These are phyloP conservation scores for Natrix natrix DNA, from an alignment of 2,797 vertebrate genomes.

Conservation along the genomic window DNA sequence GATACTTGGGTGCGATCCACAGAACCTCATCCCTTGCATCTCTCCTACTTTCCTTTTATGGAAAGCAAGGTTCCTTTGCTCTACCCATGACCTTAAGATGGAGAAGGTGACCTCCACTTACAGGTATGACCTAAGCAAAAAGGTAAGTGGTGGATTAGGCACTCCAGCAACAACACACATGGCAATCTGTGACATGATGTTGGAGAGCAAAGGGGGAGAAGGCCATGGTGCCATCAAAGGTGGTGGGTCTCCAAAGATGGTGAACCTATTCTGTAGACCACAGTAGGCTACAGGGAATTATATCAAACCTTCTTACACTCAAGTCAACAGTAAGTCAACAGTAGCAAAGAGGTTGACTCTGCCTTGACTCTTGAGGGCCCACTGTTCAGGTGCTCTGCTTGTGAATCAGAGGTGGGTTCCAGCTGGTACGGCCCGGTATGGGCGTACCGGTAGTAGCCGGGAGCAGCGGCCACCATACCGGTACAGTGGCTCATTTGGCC, in stretches of 20 bases:
- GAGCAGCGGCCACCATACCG: too few species aligned
- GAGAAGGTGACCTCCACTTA: not conserved
- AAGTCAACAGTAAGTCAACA: not conserved
- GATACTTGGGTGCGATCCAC: not conserved
- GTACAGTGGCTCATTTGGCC: too few species aligned
- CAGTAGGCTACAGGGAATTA: not conserved
- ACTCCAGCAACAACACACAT: not conserved
- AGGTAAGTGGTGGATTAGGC: not conserved
- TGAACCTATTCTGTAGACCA: not conserved
- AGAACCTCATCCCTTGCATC: not conserved
- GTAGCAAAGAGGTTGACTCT: not conserved
- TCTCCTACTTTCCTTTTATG: not conserved
- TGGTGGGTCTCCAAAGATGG: not conserved
- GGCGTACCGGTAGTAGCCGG: too few species aligned
- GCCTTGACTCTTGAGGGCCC: not conserved
- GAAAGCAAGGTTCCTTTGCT: not conserved
- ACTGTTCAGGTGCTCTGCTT: constrained; percentile 36
- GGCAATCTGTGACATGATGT: not conserved
- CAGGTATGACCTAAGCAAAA: not conserved
- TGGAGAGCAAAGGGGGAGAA: not conserved
- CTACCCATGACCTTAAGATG: too few species aligned
- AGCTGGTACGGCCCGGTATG: too few species aligned
- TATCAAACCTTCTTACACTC: not conserved
- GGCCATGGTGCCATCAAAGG: too few species aligned
- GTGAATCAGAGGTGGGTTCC: constrained; percentile 13